These are phyloP conservation scores for Brachyptera putata DNA, from an alignment of 2,888 invertebrate species.

Conservation along the genomic window DNA sequence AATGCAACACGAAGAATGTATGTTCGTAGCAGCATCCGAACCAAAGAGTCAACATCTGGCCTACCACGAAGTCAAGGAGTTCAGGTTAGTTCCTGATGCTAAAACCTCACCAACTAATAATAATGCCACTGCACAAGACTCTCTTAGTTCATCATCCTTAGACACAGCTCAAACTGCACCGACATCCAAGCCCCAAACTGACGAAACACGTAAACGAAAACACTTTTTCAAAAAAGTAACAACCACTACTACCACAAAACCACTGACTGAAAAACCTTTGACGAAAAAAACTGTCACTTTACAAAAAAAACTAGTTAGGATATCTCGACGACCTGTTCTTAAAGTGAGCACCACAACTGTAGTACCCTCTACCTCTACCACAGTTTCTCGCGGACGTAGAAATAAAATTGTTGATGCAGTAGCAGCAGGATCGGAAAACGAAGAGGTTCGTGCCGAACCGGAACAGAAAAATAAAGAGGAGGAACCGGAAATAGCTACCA, in stretches of 20 bases:
- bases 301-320: neutral
- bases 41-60: slow-evolving; percentile 61
- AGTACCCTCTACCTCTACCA: neutral
- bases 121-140: neutral
- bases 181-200: neutral
- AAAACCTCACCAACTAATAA: neutral
- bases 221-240: slow-evolving; percentile 25
- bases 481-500: slow-evolving; percentile 37
- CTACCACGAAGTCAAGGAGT: slow-evolving; percentile 62
- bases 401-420: neutral
- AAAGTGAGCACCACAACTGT: slow-evolving; percentile 15
- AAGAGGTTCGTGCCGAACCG: slow-evolving; percentile 38
- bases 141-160: neutral
- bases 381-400: neutral
- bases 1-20: slow-evolving; percentile 71
- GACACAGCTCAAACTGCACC: slow-evolving; percentile 6
- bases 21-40: slow-evolving; percentile 67
- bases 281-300: no score
- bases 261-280: no score
- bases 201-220: slow-evolving; percentile 24
- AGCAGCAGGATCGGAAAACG: neutral
- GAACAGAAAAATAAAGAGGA: slow-evolving; percentile 33
- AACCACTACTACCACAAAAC: slow-evolving; percentile 17
- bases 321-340: slow-evolving; percentile 19
- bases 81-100: slow-evolving; percentile 40